These are phyloP conservation scores for Drosophila silvestris DNA, from an alignment of 2,888 invertebrate species.

Conservation along the genomic window DNA sequence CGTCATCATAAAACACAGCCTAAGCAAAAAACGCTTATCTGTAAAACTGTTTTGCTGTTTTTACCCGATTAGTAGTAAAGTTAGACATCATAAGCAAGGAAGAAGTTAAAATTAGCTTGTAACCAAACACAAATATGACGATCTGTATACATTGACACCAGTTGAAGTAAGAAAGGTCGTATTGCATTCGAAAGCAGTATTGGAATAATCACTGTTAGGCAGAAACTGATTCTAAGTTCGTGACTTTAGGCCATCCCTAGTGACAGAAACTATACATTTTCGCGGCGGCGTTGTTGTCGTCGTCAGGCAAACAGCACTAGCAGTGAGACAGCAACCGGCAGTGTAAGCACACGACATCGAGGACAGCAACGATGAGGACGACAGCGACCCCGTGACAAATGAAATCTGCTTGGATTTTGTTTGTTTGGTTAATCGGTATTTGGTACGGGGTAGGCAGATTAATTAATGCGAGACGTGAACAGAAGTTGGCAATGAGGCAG, in stretches of 20 bases:
- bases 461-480: constrained; percentile 44
- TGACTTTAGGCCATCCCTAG: constrained; percentile 49
- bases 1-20: background rate
- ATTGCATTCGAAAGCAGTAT: background rate
- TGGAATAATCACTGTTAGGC: background rate
- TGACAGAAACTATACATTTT: constrained; percentile 24
- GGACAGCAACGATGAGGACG: constrained; percentile 35
- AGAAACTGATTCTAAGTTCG: background rate
- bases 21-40: background rate
- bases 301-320: constrained; percentile 76
- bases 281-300: constrained; percentile 49
- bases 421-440: constrained; percentile 31
- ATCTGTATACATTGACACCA: background rate
- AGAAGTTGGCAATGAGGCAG: constrained; percentile 83
- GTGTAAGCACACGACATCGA: constrained; percentile 53
- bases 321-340: constrained; percentile 66
- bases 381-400: constrained; percentile 30
- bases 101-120: background rate
- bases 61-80: background rate
- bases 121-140: background rate
- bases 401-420: constrained; percentile 32
- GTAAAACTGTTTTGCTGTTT: background rate
- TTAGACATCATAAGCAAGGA: background rate
- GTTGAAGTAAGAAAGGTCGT: background rate
- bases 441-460: constrained; percentile 38